A percentile compares a stretch with the other conserved stretches of the same genome.
These are phyloP conservation scores for Hemicordylus capensis DNA, from an alignment of 2,113 vertebrate genomes.

Conservation along the genomic window DNA sequence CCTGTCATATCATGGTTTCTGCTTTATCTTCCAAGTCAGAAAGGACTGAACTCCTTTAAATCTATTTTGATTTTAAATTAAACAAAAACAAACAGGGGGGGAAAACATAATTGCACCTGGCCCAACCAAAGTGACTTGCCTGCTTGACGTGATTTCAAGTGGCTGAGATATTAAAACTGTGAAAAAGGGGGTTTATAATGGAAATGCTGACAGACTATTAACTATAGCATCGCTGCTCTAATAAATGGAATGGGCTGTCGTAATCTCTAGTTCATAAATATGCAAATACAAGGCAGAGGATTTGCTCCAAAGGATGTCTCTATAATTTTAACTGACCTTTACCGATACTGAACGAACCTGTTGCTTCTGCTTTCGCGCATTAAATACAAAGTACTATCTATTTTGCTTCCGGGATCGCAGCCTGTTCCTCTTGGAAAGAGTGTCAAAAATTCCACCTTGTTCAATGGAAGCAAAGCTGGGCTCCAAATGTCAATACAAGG, in stretches of 20 bases:
- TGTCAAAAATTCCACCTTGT: slow-evolving; percentile 39
- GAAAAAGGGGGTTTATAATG: slow-evolving; percentile 83
- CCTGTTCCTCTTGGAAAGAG: not conserved
- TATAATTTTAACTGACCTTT: slow-evolving; percentile 87
- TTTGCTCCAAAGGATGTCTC: slow-evolving; percentile 85
- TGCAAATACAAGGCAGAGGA: slow-evolving; percentile 82
- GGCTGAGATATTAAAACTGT: slow-evolving; percentile 80
- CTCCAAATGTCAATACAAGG: slow-evolving; percentile 59
- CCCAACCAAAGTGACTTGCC: slow-evolving; percentile 67
- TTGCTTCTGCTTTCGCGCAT: slow-evolving; percentile 77
- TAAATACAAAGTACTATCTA: slow-evolving; percentile 67
- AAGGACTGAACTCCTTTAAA: slow-evolving; percentile 54
- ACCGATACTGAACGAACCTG: slow-evolving; percentile 80
- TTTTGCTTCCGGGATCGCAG: slow-evolving; percentile 34
- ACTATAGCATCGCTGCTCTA: slow-evolving; percentile 77
- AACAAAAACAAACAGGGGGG: slow-evolving; percentile 26
- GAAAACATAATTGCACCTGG: slow-evolving; percentile 52
- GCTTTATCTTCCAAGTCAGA: slow-evolving; percentile 13
- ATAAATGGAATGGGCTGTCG: slow-evolving; percentile 83
- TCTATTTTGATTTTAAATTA: slow-evolving; percentile 60
- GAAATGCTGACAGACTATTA: slow-evolving; percentile 86
- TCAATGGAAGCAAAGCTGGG: slow-evolving; percentile 39
- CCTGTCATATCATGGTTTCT: slow-evolving; percentile 4
- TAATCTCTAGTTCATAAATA: slow-evolving; percentile 87
- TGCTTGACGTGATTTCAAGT: slow-evolving; percentile 79